Evolutionary conservation across 2,888 invertebrate genomes (phyloP).

Genomic region (Entomobrya multifasciata): DNA sequence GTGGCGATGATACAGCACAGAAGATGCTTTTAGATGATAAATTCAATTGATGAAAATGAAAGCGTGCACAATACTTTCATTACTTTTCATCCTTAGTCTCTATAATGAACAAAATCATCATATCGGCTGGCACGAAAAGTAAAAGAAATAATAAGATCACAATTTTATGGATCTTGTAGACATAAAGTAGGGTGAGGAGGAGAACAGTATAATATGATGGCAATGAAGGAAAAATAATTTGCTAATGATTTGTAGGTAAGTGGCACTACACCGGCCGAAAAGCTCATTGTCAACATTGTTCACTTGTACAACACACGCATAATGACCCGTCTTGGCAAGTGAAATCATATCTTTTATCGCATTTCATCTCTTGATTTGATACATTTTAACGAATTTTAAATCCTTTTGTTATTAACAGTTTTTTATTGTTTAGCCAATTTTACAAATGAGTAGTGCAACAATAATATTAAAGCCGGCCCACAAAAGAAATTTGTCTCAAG

Average conservation of each 20-base stretch:
- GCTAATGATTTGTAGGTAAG: slow-evolving; percentile 59
- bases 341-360: background rate
- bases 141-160: background rate
- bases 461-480: no score
- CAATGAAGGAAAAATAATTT: slow-evolving; percentile 56
- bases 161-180: background rate
- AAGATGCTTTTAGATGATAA: slow-evolving; percentile 42
- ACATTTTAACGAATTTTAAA: background rate
- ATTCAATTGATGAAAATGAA: slow-evolving; percentile 64
- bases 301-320: background rate
- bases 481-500: background rate
- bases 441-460: background rate
- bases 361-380: background rate
- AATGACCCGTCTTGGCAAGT: slow-evolving; percentile 24
- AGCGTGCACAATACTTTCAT: slow-evolving; percentile 67
- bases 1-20: background rate
- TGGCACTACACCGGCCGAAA: slow-evolving; percentile 55
- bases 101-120: slow-evolving; percentile 4
- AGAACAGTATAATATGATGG: no score
- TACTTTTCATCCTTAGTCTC: slow-evolving; percentile 19
- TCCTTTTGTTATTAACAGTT: slow-evolving; percentile 13
- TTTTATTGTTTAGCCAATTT: background rate
- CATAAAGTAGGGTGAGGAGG: background rate
- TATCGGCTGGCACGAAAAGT: no score
- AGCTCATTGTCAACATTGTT: background rate